Evolutionary conservation across 2,113 vertebrate species (phyloP).

Genomic region (Furnarius figulus): DNA sequence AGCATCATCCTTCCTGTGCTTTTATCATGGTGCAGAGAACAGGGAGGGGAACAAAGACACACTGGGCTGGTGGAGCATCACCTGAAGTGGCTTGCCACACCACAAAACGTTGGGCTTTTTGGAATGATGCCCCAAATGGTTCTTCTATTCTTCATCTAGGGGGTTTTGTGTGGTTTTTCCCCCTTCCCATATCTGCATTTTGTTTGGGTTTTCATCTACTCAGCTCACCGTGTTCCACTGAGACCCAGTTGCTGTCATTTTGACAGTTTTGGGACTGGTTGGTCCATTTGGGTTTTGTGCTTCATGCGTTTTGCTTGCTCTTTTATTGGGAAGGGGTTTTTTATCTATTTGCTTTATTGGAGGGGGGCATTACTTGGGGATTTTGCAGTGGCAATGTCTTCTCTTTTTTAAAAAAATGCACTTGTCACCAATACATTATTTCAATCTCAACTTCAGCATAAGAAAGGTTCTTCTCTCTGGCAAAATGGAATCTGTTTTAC

Average conservation of each 20-base stretch:
- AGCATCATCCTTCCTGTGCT: slow-evolving; percentile 53
- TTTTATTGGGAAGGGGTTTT: not conserved
- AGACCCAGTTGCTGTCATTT: not conserved
- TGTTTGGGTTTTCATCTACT: not conserved
- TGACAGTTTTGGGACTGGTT: not conserved
- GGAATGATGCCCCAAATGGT: not conserved
- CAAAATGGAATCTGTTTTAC: not conserved
- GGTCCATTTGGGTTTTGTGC: not conserved
- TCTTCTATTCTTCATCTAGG: not conserved
- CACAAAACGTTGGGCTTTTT: not conserved
- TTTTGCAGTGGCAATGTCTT: not conserved
- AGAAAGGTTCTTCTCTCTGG: not conserved
- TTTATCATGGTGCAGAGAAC: not conserved
- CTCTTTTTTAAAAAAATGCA: not conserved
- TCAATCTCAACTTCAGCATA: not conserved
- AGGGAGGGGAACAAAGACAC: not conserved
- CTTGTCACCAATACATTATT: not conserved
- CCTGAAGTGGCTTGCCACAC: not conserved
- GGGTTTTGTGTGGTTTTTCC: not conserved
- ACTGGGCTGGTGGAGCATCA: not conserved
- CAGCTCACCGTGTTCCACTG: not conserved
- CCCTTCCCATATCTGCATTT: not conserved
- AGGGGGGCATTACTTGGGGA: not conserved
- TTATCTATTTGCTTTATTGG: not conserved
- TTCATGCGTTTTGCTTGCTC: not conserved